Base-by-base conservation (phyloP, 2,113 vertebrate genomes). In the Trogon surrucura region DNA sequence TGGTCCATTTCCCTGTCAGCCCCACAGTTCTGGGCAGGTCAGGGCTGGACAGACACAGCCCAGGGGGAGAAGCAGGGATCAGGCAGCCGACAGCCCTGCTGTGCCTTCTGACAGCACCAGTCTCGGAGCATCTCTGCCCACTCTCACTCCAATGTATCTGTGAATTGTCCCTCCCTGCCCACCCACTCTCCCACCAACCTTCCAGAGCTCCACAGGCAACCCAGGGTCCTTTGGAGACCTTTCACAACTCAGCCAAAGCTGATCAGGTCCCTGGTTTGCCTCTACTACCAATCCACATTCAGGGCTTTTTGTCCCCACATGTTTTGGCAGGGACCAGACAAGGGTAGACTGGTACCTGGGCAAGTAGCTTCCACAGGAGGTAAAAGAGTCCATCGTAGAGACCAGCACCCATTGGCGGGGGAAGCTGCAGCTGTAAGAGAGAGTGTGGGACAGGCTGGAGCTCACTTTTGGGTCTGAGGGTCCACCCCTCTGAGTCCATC, bases 371-470 rank as follows among this genome's bases (percentile, higher is more conserved):
- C 71, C 97, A 56, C 54, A 98, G 69, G 67, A 98, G 96, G 45
- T 96, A 96, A 58, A 98, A 89, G n/a, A 98, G 74, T 14, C 98
- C 98, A 5, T 98, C 98, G 1, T 98, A 98, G 91, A 98, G 88
- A 56, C 98, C 98, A 67, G 95, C 97, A 82, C 95, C 96, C 86
- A 96, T 73, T 14, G 98, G 98, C 3, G 85, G 94, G 29, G 97
- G 94, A 26, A 98, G 30, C 16, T 93, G 88, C 51, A 97, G 80
- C 98, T 98, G 92, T 32, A 62, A 89, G 79, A 90, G 23, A 81
- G 48, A 81, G 25, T 30, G 22, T 6, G 32, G 66, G 14, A 51
- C 16, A 25, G 22, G 65, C 60, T 89, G 41, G 45, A 61, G 56
- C 47, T 62, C 17, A 8, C 13, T 72, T 34, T 50, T 50, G 32